Evolutionary conservation across 2,113 vertebrate species (phyloP).

Genomic region (Oxyura jamaicensis): DNA sequence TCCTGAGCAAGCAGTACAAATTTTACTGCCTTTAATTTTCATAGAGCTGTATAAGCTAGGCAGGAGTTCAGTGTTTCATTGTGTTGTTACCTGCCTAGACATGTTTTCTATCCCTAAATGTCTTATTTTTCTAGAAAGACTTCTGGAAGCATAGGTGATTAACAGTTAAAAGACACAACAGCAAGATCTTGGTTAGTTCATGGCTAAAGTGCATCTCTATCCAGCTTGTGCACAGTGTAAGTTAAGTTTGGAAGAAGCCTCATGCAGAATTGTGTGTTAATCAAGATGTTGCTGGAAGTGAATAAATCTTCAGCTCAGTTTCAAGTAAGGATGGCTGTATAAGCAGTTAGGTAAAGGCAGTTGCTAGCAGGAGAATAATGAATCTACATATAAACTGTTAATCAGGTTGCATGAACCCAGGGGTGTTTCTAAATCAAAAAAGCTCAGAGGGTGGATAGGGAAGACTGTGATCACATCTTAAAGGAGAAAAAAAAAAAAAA

Average conservation of each 20-base stretch:
- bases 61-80: not conserved
- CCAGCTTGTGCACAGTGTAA: not conserved
- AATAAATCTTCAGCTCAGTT: not conserved
- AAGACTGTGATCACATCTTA: not conserved
- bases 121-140: not conserved
- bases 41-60: not conserved
- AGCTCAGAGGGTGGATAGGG: not conserved
- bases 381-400: not conserved
- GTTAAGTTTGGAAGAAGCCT: not conserved
- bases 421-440: not conserved
- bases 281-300: not conserved
- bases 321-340: not conserved
- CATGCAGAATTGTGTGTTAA: not conserved
- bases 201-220: not conserved
- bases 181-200: not conserved
- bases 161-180: not conserved
- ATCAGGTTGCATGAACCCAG: not conserved
- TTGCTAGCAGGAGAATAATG: not conserved
- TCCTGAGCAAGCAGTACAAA: not conserved
- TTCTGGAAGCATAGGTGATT: not conserved
- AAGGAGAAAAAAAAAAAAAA: not conserved
- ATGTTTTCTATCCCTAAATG: not conserved
- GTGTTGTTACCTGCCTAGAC: not conserved
- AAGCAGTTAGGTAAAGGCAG: not conserved
- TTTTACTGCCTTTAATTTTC: not conserved